Evolutionary conservation across 2,113 vertebrate genomes (phyloP).

Genomic region (Drymodes brunneopygia): DNA sequence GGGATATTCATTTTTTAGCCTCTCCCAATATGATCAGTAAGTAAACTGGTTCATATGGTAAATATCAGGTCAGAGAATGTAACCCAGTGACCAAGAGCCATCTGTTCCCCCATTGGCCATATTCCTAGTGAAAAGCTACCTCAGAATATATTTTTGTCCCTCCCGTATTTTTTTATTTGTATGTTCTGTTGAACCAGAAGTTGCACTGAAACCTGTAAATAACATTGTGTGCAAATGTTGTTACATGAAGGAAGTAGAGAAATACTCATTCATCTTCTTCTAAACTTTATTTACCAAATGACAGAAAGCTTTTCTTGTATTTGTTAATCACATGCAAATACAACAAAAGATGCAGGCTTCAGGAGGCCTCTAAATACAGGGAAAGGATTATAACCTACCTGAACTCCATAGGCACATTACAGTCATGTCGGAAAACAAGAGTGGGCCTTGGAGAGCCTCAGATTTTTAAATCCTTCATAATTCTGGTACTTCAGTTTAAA

Average conservation of each 20-base stretch:
- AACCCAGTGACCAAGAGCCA: background rate
- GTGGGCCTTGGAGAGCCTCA: background rate
- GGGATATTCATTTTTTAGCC: background rate
- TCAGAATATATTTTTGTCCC: background rate
- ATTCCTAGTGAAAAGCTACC: background rate
- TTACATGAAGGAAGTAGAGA: background rate
- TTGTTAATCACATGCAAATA: background rate
- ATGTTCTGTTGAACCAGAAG: background rate
- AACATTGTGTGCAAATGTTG: background rate
- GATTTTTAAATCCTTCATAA: background rate
- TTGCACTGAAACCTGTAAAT: background rate
- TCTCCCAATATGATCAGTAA: background rate
- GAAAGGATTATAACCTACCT: background rate
- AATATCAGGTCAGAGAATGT: background rate
- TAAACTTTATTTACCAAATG: background rate
- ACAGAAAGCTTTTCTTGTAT: background rate
- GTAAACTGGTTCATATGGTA: background rate
- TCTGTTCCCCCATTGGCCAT: background rate
- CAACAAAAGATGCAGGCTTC: background rate
- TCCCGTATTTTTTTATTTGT: background rate
- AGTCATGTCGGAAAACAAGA: background rate
- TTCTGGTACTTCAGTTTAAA: background rate
- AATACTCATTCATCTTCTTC: background rate
- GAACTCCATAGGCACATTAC: background rate
- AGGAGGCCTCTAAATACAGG: background rate